phyloP scores from a whole-genome alignment of 1,140 invertebrate species.

The Solenopsis invicta region DNA sequence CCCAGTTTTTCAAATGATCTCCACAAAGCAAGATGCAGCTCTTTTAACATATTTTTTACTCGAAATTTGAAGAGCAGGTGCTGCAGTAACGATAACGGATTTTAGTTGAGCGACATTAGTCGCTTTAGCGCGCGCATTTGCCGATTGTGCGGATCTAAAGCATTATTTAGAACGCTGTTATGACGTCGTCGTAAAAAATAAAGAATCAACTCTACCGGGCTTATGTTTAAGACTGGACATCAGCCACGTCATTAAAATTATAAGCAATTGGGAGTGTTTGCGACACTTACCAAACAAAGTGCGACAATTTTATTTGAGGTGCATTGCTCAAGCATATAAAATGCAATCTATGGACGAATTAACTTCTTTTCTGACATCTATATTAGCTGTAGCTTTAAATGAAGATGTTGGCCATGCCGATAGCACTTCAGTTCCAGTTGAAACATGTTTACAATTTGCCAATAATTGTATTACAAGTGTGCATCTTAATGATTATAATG shows the following conservation, averaged over 20 bases:
- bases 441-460: background rate
- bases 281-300: background rate
- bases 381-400: constrained; percentile 1
- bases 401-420: background rate
- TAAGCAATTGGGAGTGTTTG: constrained; percentile 7
- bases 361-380: background rate
- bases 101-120: background rate
- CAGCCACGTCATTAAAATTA: background rate
- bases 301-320: constrained; percentile 15
- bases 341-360: constrained; percentile 4
- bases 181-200: background rate
- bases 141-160: background rate
- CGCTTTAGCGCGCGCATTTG: background rate
- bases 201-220: background rate
- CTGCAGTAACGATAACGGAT: background rate
- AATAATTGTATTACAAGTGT: constrained; percentile 12
- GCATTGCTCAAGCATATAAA: constrained; percentile 14
- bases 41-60: constrained; percentile 14
- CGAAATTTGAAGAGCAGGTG: background rate
- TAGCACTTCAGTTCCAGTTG: background rate
- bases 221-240: background rate
- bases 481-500: background rate
- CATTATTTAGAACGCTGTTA: constrained; percentile 23
- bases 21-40: background rate
- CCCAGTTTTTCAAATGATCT: background rate